phyloP scores from a whole-genome alignment of 2,113 vertebrate species.

The Madoqua kirkii region DNA sequence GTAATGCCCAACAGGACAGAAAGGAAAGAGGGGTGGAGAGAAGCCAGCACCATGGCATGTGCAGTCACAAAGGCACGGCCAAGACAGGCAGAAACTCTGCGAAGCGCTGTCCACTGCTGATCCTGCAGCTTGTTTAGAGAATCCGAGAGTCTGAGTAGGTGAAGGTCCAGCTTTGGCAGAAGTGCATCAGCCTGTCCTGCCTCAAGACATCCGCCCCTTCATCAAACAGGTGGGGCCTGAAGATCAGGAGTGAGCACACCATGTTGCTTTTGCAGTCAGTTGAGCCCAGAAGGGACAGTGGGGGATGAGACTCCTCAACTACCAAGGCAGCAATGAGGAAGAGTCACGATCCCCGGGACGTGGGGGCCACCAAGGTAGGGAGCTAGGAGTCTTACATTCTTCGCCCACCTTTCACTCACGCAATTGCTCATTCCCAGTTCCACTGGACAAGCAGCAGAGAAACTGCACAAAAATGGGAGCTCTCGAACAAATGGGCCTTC shows the following conservation, averaged over 20 bases:
- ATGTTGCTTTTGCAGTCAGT: not conserved
- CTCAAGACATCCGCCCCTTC: not conserved
- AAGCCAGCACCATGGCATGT: not conserved
- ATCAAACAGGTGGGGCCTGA: not conserved
- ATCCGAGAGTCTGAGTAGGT: not conserved
- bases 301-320: not conserved
- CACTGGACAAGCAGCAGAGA: not conserved
- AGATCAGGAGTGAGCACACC: not conserved
- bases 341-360: not conserved
- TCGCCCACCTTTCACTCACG: not conserved
- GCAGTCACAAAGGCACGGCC: fast-evolving
- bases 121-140: not conserved
- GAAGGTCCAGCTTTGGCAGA: not conserved
- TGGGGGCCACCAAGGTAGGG: not conserved
- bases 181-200: not conserved
- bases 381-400: not conserved
- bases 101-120: not conserved
- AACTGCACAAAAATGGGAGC: not conserved
- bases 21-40: not conserved
- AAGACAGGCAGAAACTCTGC: not conserved
- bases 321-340: not conserved
- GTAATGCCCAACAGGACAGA: not conserved
- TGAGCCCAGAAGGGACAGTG: not conserved
- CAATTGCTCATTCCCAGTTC: not conserved
- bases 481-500: not conserved